Evolutionary conservation across 2,888 invertebrate genomes (phyloP), one percentile per base, ranked within the genome.

Genomic region (Pollenia labialis): DNA sequence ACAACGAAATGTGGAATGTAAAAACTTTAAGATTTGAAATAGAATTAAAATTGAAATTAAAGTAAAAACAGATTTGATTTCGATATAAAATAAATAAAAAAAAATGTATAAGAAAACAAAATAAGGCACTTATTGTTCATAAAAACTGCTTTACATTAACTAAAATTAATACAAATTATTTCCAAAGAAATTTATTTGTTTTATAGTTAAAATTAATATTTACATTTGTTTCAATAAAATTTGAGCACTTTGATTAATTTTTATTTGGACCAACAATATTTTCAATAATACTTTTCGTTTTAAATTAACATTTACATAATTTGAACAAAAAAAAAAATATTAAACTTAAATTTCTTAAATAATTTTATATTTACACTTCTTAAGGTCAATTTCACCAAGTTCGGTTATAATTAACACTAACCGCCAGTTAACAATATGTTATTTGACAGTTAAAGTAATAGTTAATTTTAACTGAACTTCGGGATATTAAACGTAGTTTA

Each of bases 251-350:
- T 32, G 6, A 32, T 32, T 79, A 16, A 52, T 60, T 76, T 68
- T 46, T 48, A 52, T 85, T 82, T 82, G 81, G 81, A 87, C 82
- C 82, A 66, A 71, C 69, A 66, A 77, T 64, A 64, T 69, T 81
- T 72, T 75, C 71, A 56, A 82, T 85, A 85, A 85, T 87, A 87
- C 87, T 87, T 84, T 60, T 50, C 71, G 64, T 81, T 77, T 60
- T 44, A 54, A 23, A 12, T 46, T 46, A 44, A 64, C 18, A 11
- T 44, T 46, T 14, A 64, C 50, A 64, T 56, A 77, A n/a, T 12
- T 54, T 66, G 44, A 77, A 52, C 58, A 32, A 64, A 54, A 50
- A 76, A 60, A 18, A n/a, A n/a, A n/a, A n/a, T n/a, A n/a, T n/a
- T n/a, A n/a, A 76, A 62, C 60, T 79, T 81, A 83, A 69, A 69